Conservation (phyloP, 2,113 vertebrate genomes). For the Chiloscyllium plagiosum region DNA sequence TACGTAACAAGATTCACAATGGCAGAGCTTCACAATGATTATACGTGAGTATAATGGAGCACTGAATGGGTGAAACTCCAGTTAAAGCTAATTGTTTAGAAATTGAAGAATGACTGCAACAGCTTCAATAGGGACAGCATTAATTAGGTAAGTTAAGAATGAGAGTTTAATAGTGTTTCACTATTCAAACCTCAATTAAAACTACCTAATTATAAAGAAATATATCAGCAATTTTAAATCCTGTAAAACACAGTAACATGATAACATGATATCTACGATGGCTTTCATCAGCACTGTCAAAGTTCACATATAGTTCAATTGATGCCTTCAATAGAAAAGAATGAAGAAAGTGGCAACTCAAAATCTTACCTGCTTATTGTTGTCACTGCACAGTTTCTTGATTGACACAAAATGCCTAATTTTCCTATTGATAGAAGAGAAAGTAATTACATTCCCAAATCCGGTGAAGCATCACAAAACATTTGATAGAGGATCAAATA, state of each 20-base stretch:
- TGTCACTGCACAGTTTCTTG: slow-evolving; percentile 80
- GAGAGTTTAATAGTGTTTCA: slow-evolving; percentile 9
- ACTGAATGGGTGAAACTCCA: slow-evolving; percentile 21
- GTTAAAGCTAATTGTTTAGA: slow-evolving; percentile 33
- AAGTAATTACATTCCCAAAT: neutral
- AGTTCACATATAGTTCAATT: neutral
- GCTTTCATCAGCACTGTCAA: neutral
- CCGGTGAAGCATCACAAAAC: neutral
- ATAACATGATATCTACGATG: neutral
- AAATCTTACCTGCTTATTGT: slow-evolving; percentile 77
- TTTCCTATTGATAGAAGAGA: slow-evolving; percentile 67
- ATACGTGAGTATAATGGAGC: neutral
- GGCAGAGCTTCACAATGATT: neutral
- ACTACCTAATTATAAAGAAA: neutral
- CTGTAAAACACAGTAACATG: neutral
- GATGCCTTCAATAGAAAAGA: neutral
- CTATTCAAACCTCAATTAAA: slow-evolving; percentile 21
- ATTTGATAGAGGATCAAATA: neutral
- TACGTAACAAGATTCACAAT: neutral
- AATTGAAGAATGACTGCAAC: slow-evolving; percentile 5
- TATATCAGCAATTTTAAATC: slow-evolving; percentile 17
- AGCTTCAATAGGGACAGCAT: slow-evolving; percentile 17
- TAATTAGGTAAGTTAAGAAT: slow-evolving; percentile 24
- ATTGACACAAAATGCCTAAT: slow-evolving; percentile 90
- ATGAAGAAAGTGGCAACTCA: slow-evolving; percentile 18